A percentile compares a stretch with the other conserved stretches of the same genome.
Evolutionary conservation across 2,888 invertebrate species (phyloP).

Genomic region (Quadroppia sp.): DNA sequence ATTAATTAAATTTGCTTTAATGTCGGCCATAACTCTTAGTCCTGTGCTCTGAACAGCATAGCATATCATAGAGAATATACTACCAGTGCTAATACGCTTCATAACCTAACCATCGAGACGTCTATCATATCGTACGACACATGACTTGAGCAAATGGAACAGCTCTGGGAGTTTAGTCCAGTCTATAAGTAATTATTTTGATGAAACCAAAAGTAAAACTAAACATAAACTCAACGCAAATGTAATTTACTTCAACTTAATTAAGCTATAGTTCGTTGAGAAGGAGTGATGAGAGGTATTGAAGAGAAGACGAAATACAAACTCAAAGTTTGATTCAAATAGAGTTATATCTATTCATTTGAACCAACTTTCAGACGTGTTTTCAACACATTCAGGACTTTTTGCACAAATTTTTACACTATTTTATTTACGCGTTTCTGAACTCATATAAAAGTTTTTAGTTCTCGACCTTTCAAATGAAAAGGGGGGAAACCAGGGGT

Average conservation of each 20-base stretch:
- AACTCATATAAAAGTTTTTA: neutral
- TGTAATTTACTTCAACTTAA: slow-evolving; percentile 34
- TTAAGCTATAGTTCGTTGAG: slow-evolving; percentile 5
- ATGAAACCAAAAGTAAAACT: neutral
- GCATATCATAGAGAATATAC: slow-evolving; percentile 7
- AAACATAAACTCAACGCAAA: slow-evolving; percentile 30
- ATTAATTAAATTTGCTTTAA: slow-evolving; percentile 35
- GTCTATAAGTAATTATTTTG: slow-evolving; percentile 9
- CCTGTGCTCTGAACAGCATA: slow-evolving; percentile 18
- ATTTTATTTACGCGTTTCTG: slow-evolving; percentile 11
- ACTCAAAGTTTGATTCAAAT: neutral
- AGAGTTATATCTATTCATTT: neutral
- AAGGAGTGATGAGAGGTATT: no score
- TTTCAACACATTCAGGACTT: slow-evolving; percentile 13
- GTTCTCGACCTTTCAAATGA: neutral
- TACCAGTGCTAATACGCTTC: slow-evolving; percentile 17
- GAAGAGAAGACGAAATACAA: neutral
- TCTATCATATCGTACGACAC: slow-evolving; percentile 32
- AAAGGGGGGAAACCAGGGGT: no score
- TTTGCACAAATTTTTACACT: neutral
- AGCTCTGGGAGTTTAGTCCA: slow-evolving; percentile 14
- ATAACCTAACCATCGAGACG: neutral
- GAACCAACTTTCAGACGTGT: neutral
- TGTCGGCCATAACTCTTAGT: slow-evolving; percentile 29
- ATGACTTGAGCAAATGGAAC: slow-evolving; percentile 11